These are phyloP conservation scores for Leptarthrus brevirostris DNA, from an alignment of 2,888 invertebrate genomes.

Conservation along the genomic window DNA sequence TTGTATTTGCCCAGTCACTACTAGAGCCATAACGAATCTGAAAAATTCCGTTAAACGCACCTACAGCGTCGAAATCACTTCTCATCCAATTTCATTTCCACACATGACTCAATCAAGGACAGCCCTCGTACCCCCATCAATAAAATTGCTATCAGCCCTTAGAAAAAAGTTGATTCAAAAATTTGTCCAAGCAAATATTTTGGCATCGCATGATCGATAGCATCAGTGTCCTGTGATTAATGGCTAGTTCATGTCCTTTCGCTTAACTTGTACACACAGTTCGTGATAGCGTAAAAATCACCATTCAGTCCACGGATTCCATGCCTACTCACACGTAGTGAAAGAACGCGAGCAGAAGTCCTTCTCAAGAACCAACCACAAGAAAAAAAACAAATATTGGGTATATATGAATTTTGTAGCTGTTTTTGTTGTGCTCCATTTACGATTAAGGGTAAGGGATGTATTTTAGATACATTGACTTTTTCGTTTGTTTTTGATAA, in stretches of 20 bases:
- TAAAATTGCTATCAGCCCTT: neutral
- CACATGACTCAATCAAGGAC: slow-evolving; percentile 25
- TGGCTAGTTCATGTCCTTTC: slow-evolving; percentile 37
- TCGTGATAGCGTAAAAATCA: neutral
- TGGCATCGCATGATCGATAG: slow-evolving; percentile 44
- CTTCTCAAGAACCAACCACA: neutral
- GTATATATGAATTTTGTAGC: slow-evolving; percentile 21
- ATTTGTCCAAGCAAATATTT: slow-evolving; percentile 47
- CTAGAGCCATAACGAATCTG: neutral
- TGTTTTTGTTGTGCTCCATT: neutral
- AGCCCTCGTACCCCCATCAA: slow-evolving; percentile 6
- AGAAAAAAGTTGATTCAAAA: slow-evolving; percentile 33
- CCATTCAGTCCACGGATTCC: slow-evolving; percentile 31
- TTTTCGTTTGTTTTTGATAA: neutral
- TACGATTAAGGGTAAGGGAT: neutral
- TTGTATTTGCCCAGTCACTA: slow-evolving; percentile 23
- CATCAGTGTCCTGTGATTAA: slow-evolving; percentile 43
- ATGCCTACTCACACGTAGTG: neutral
- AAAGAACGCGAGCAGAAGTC: neutral
- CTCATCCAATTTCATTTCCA: slow-evolving; percentile 23
- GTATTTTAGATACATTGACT: neutral
- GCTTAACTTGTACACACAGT: slow-evolving; percentile 17
- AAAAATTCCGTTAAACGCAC: slow-evolving; percentile 6
- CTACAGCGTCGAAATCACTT: neutral
- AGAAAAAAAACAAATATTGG: neutral